phyloP scores from a whole-genome alignment of 2,797 vertebrate species.

The Diplodus sargus region DNA sequence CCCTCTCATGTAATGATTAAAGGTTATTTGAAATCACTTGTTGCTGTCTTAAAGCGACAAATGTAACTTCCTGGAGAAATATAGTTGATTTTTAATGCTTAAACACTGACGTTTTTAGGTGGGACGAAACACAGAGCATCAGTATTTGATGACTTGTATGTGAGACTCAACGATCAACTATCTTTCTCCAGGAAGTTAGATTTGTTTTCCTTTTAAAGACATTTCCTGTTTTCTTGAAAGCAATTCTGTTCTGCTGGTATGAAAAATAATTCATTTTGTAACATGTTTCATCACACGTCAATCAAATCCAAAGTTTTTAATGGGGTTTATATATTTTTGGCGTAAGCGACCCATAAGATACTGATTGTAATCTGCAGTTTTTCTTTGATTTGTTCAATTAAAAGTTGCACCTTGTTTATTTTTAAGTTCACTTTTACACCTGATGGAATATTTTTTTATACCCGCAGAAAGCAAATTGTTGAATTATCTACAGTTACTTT shows the following conservation, averaged over 20 bases:
- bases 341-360: background rate
- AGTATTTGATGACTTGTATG: no score
- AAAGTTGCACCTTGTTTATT: background rate
- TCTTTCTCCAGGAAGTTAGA: no score
- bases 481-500: background rate
- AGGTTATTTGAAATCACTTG: conserved; percentile 29
- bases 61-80: no score
- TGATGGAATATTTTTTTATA: conserved; percentile 7
- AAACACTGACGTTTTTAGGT: no score
- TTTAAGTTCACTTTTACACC: background rate
- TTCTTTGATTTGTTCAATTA: background rate
- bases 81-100: no score
- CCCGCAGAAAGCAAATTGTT: background rate
- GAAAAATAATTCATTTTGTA: background rate
- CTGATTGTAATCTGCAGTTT: background rate
- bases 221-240: background rate
- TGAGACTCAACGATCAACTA: no score
- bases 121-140: no score
- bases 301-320: background rate
- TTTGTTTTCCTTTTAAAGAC: background rate
- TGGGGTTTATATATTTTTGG: background rate
- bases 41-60: background rate
- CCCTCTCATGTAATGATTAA: conserved; percentile 1
- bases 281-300: conserved; percentile 3
- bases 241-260: background rate